Conservation (phyloP, 2,888 invertebrate species). For the Ophion ellenae region DNA sequence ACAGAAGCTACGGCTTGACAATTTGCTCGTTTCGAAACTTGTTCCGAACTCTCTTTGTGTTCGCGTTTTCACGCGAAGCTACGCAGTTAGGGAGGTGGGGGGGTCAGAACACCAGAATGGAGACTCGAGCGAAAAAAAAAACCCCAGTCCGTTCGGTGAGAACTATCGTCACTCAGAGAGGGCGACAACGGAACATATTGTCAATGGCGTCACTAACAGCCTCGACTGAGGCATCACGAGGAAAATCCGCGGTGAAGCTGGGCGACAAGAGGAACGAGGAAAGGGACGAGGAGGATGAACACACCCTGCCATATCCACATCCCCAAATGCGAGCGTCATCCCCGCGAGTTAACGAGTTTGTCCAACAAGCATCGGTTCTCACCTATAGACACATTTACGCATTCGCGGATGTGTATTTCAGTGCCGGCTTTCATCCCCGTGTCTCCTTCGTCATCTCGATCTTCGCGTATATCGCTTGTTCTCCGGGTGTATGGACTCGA, state of each 20-base stretch:
- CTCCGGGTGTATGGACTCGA: background rate
- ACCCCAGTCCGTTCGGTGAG: constrained; percentile 18
- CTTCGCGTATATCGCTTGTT: constrained; percentile 2
- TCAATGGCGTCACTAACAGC: constrained; percentile 41
- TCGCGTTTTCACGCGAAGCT: background rate
- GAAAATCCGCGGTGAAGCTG: constrained; percentile 6
- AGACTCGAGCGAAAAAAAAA: background rate
- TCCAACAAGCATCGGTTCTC: constrained; percentile 55
- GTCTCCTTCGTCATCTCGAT: constrained; percentile 10
- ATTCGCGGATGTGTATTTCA: constrained; percentile 24
- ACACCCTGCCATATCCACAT: constrained; percentile 46
- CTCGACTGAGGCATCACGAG: constrained; percentile 17
- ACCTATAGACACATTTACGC: background rate
- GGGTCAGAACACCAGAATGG: background rate
- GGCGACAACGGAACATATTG: constrained; percentile 34
- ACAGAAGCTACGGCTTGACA: background rate
- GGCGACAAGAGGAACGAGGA: background rate
- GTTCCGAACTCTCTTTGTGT: constrained; percentile 3
- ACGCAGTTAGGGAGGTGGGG: background rate
- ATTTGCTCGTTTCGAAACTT: constrained; percentile 12
- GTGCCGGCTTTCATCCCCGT: constrained; percentile 28
- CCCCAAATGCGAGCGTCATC: constrained; percentile 50
- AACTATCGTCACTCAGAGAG: constrained; percentile 34
- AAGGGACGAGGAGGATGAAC: constrained; percentile 30
- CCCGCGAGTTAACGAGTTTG: constrained; percentile 67